Evolutionary conservation across 2,797 vertebrate species (phyloP).

Genomic region (Okamejei kenojei): DNA sequence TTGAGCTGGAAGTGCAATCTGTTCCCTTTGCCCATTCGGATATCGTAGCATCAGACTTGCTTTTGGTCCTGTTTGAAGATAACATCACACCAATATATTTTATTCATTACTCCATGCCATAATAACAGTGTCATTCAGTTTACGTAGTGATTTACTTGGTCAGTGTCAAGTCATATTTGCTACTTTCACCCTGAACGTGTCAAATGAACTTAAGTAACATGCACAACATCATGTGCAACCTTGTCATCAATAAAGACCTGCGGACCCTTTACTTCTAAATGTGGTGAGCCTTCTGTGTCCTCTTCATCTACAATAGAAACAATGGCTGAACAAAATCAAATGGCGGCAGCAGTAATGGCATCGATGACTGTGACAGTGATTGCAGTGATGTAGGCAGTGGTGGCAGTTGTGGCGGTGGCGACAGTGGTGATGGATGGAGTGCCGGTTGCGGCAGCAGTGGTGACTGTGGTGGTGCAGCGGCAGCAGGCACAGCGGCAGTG

Average conservation of each 20-base stretch:
- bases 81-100: not conserved
- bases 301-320: not conserved
- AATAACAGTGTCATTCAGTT: not conserved
- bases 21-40: slow-evolving; percentile 94
- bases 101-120: not conserved
- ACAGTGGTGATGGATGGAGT: no score
- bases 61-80: slow-evolving; percentile 76
- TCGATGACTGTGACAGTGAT: no score
- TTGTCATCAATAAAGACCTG: not conserved
- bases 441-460: no score
- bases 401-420: no score
- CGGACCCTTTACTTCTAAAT: not conserved
- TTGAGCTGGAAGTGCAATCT: slow-evolving; percentile 89
- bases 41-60: slow-evolving; percentile 95
- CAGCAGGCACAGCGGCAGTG: no score
- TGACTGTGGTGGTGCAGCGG: no score
- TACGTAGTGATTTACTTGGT: not conserved
- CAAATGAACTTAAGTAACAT: not conserved
- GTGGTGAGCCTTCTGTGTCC: not conserved
- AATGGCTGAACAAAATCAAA: not conserved
- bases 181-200: not conserved
- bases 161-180: not conserved
- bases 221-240: not conserved
- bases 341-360: no score
- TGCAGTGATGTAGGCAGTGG: no score